Base-by-base conservation (phyloP, 2,888 invertebrate genomes). In the Galerucella calmariensis region DNA sequence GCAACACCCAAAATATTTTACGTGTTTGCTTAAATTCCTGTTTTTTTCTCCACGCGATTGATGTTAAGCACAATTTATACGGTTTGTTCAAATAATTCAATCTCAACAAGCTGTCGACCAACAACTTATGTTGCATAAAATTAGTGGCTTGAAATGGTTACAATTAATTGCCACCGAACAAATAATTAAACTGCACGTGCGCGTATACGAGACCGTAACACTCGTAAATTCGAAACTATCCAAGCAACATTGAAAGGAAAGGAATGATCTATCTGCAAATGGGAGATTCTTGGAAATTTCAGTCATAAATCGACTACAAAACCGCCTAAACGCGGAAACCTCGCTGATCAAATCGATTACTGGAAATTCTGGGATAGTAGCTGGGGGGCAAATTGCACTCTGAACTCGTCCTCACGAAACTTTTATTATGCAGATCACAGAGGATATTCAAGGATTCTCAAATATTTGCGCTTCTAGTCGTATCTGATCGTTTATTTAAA, bases 301-400 rank as follows among this genome's bases (percentile, higher is more conserved):
- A 56, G 56, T 56, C 56, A 56, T 56, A 56, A 56, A 56, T 56
- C 16, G 56, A 16, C n/a, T 20, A 56, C 16, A 56, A 56, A 56
- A 56, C 56, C 56, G 20, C 16, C 56, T 10, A 56, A 56, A 56
- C 10, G n/a, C 9, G 56, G 20, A 56, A 20, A 56, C 6, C 9
- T 2, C 16, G n/a, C 14, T 8, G n/a, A 53, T n/a, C 14, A 53
- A 53, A 53, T 53, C 53, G 56, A 56, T 16, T 56, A 56, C 56
- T 14, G 11, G 10, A 8, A 16, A 20, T 56, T 9, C 10, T 20
- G 20, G 56, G 10, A 56, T 8, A 56, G 56, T 20, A 16, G 56
- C n/a, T 56, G 20, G 20, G 20, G 9, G 56, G 20, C 51, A 41
- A 41, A 9, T 41, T 41, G 35, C 35, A 8, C 35, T 41, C 9